A percentile compares a stretch with the other conserved stretches of the same genome.
Conservation (phyloP, 2,888 invertebrate genomes). For the Pollenia amentaria region DNA sequence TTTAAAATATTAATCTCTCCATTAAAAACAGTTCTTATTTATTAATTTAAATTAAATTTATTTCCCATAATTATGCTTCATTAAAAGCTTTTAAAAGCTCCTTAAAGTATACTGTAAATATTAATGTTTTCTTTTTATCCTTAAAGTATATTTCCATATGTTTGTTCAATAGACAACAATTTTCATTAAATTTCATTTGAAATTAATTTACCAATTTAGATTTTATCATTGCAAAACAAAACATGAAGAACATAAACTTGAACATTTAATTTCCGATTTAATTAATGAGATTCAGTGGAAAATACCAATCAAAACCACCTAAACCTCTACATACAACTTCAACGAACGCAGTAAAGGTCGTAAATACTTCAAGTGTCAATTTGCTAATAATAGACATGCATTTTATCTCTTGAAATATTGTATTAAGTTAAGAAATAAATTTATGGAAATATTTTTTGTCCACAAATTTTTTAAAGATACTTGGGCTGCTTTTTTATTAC, state of each 20-base stretch:
- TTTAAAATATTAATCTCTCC: no score
- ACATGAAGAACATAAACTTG: slow-evolving; percentile 31
- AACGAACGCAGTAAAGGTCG: slow-evolving; percentile 25
- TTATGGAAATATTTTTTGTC: not conserved
- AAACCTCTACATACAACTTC: not conserved
- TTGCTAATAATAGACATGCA: slow-evolving; percentile 41
- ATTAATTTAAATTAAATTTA: not conserved
- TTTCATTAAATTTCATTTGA: slow-evolving; percentile 48
- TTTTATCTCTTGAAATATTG: not conserved
- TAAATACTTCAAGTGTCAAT: slow-evolving; percentile 67
- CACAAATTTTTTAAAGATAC: not conserved
- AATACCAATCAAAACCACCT: slow-evolving; percentile 5
- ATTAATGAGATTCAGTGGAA: slow-evolving; percentile 51
- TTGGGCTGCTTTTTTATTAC: no score
- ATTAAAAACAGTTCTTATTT: no score
- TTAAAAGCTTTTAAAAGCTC: not conserved
- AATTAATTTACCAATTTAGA: slow-evolving; percentile 40
- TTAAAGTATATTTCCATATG: not conserved
- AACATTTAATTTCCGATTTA: slow-evolving; percentile 67
- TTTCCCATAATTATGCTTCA: not conserved
- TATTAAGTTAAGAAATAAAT: not conserved
- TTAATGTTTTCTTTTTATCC: no score
- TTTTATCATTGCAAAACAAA: slow-evolving; percentile 39
- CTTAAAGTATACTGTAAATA: slow-evolving; percentile 3
- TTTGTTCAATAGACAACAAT: slow-evolving; percentile 5